Percentiles rank a stretch among this genome's conserved stretches.
Evolutionary conservation across 2,797 vertebrate species (phyloP).

Genomic region (Enteromius paludinosus): DNA sequence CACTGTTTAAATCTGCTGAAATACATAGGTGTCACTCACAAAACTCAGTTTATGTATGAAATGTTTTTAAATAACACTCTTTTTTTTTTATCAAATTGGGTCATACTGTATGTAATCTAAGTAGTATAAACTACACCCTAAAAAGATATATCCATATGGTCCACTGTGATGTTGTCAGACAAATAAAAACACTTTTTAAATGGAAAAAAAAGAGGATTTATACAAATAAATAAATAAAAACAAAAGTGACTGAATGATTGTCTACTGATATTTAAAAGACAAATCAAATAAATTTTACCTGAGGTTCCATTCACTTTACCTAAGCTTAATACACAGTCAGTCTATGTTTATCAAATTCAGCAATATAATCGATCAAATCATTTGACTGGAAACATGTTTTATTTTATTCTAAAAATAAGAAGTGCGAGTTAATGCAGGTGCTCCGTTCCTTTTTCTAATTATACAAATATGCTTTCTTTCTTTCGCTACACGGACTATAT

Average conservation of each 20-base stretch:
- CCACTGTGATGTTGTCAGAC: not conserved
- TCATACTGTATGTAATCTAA: not conserved
- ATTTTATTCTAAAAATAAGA: not conserved
- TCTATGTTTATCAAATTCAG: not conserved
- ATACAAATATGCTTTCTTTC: not conserved
- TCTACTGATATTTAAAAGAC: not conserved
- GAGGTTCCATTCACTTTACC: not conserved
- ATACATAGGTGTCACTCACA: not conserved
- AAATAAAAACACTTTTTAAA: not conserved
- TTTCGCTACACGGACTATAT: not conserved
- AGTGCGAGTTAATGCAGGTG: not conserved
- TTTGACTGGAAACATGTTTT: not conserved
- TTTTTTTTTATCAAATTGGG: not conserved
- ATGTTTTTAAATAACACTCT: not conserved
- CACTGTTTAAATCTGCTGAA: not conserved
- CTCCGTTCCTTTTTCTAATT: not conserved
- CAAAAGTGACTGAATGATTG: not conserved
- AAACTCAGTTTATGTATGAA: not conserved
- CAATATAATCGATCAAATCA: not conserved
- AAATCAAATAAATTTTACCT: not conserved
- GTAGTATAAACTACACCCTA: not conserved
- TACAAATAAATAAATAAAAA: not conserved
- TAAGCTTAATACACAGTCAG: not conserved
- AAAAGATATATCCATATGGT: not conserved
- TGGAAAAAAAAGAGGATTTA: not conserved